Evolutionary conservation across 2,113 vertebrate species (phyloP).

Genomic region (Ginglymostoma cirratum): DNA sequence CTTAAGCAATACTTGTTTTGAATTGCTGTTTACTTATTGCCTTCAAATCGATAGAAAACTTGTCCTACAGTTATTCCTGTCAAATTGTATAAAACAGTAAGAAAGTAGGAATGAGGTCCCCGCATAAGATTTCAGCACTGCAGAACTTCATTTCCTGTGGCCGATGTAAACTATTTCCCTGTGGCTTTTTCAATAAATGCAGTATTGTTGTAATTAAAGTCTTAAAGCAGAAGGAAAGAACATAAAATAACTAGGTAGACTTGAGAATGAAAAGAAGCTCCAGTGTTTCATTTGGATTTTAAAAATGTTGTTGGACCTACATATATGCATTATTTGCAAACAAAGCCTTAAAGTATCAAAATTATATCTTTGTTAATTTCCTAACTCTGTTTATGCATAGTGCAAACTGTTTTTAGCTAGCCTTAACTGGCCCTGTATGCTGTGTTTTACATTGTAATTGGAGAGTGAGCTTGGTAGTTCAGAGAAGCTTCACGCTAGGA

Average conservation of each 20-base stretch:
- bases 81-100: constrained; percentile 1
- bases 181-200: constrained; percentile 36
- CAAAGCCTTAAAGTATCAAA: not conserved
- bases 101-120: constrained; percentile 19
- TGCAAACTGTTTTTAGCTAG: not conserved
- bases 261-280: not conserved
- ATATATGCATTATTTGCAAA: not conserved
- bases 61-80: not conserved
- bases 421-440: not conserved
- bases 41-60: not conserved
- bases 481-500: not conserved
- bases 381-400: not conserved
- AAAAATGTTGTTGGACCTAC: not conserved
- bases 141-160: constrained; percentile 47
- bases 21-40: not conserved
- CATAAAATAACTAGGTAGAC: not conserved
- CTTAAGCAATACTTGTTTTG: not conserved
- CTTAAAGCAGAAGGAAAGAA: not conserved
- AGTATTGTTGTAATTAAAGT: not conserved
- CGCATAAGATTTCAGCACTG: constrained; percentile 45
- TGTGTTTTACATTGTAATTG: not conserved
- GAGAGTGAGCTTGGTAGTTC: not conserved
- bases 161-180: constrained; percentile 44
- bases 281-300: not conserved
- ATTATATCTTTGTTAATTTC: not conserved